phyloP scores from a whole-genome alignment of 2,113 vertebrate species.

The Piprites chloris region DNA sequence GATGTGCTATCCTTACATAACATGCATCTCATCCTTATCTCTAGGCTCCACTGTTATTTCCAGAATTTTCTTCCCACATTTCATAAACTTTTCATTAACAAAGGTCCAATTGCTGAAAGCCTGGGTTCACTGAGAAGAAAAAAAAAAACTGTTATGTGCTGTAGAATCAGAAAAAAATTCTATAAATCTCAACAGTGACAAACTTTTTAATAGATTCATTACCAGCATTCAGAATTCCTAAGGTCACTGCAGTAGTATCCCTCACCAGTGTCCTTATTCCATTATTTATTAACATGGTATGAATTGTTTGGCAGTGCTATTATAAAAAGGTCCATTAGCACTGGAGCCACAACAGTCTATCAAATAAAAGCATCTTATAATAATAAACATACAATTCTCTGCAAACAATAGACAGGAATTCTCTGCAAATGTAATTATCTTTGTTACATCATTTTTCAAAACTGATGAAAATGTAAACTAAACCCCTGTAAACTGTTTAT shows the following conservation, averaged over 20 bases:
- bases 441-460: not conserved
- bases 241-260: not conserved
- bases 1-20: no score
- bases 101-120: not conserved
- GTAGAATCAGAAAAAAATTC: not conserved
- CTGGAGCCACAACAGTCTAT: not conserved
- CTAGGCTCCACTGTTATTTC: not conserved
- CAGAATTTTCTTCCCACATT: not conserved
- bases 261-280: not conserved
- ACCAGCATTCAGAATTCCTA: not conserved
- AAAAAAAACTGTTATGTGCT: not conserved
- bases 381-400: not conserved
- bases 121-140: not conserved
- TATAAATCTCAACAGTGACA: not conserved
- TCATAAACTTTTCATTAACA: not conserved
- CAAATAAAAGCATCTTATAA: not conserved
- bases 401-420: not conserved
- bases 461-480: not conserved
- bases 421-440: not conserved
- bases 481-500: not conserved
- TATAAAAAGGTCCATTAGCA: not conserved
- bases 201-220: not conserved
- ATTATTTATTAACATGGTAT: not conserved
- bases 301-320: not conserved
- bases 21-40: rapidly evolving